A percentile compares a stretch with the other conserved stretches of the same genome.
Conservation (phyloP, 2,888 invertebrate species). For the Chymomyza amoena region DNA sequence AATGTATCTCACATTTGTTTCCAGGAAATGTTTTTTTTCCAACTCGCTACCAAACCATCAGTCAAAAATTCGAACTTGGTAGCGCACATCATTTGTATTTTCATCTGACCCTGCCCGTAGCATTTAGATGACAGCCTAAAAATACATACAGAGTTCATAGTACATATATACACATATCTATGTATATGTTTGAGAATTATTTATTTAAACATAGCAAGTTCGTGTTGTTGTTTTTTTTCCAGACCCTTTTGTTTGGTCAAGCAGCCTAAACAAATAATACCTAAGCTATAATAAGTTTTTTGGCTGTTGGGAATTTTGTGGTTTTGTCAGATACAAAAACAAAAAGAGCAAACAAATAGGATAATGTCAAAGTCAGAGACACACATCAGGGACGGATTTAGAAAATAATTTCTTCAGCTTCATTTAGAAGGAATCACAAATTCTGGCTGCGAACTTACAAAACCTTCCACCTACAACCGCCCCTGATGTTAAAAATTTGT, state of each 20-base stretch:
- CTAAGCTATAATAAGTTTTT: constrained; percentile 21
- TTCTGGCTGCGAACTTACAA: too few species aligned
- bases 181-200: background rate
- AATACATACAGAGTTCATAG: background rate
- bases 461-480: too few species aligned
- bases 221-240: background rate
- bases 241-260: background rate
- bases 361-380: constrained; percentile 47
- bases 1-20: too few species aligned
- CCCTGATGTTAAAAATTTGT: too few species aligned
- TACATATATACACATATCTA: too few species aligned
- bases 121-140: background rate
- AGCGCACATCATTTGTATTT: background rate
- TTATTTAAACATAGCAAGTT: background rate
- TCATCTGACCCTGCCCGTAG: background rate
- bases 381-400: background rate
- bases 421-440: too few species aligned
- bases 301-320: constrained; percentile 13
- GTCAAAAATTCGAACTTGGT: background rate
- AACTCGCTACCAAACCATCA: background rate
- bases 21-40: too few species aligned
- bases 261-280: background rate
- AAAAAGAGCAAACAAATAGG: constrained; percentile 37
- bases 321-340: constrained; percentile 12
- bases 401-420: too few species aligned